phyloP scores from a whole-genome alignment of 2,797 vertebrate species.

The Emys orbicularis region DNA sequence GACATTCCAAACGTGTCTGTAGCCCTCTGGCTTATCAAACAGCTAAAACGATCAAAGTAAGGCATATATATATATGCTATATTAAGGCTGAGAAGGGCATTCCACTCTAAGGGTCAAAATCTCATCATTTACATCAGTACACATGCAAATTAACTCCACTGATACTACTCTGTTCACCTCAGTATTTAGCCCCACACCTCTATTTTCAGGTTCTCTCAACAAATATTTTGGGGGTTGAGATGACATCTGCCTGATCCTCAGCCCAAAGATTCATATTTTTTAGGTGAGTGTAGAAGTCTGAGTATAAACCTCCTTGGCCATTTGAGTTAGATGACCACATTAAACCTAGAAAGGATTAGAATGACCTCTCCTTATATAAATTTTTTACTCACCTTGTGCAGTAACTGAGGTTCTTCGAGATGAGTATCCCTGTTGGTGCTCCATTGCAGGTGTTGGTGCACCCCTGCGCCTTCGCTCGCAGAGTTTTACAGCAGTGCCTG shows the following conservation, averaged over 20 bases:
- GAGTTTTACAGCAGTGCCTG: too few relatives aligned
- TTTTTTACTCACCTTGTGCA: neutral
- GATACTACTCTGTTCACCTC: neutral
- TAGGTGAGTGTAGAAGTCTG: neutral
- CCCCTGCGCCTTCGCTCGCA: too few relatives aligned
- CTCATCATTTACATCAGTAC: neutral
- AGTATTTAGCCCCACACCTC: neutral
- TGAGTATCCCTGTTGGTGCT: too few relatives aligned
- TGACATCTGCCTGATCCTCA: neutral
- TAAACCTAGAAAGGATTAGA: neutral
- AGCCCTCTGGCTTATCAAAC: accelerated
- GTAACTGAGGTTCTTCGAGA: too few relatives aligned
- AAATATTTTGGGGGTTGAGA: neutral
- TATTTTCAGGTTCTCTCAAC: neutral
- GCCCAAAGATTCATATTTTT: neutral
- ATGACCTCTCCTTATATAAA: neutral
- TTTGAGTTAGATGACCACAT: neutral
- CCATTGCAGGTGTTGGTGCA: too few relatives aligned
- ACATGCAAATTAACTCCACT: neutral
- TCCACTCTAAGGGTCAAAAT: accelerated
- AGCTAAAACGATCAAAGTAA: neutral
- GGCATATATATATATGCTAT: accelerated
- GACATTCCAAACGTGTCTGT: neutral
- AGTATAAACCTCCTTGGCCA: neutral
- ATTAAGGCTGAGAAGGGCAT: neutral